Conservation (phyloP, 1,140 invertebrate genomes). For the Drosophila dunni region DNA sequence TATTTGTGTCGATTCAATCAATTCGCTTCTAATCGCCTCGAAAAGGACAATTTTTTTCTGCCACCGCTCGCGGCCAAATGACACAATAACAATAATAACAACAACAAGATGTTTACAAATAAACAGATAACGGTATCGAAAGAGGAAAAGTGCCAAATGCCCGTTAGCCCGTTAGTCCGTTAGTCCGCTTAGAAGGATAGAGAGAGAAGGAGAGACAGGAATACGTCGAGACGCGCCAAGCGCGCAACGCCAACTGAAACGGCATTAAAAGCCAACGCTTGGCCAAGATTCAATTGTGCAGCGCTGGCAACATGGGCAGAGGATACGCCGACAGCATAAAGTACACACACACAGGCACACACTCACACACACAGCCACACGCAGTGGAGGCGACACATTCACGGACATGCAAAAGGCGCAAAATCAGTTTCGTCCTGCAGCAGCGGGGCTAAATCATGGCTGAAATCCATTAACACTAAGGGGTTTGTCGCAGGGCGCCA, state of each 20-base stretch:
- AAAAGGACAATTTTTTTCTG: slow-evolving; percentile 28
- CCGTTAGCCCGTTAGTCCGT: slow-evolving; percentile 24
- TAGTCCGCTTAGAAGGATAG: slow-evolving; percentile 8
- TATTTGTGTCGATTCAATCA: slow-evolving; percentile 8
- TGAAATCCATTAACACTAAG: slow-evolving; percentile 70
- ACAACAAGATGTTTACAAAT: slow-evolving; percentile 31
- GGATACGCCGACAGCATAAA: slow-evolving; percentile 64
- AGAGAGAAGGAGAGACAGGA: slow-evolving; percentile 28
- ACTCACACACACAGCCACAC: slow-evolving; percentile 26
- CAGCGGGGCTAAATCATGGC: slow-evolving; percentile 47
- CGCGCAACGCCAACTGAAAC: slow-evolving; percentile 83
- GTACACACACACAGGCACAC: slow-evolving; percentile 26
- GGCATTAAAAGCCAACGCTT: slow-evolving; percentile 64
- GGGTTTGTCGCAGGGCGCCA: background rate
- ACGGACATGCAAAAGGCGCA: slow-evolving; percentile 77
- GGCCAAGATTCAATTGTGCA: slow-evolving; percentile 74
- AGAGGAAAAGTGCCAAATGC: slow-evolving; percentile 21
- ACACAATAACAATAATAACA: slow-evolving; percentile 33
- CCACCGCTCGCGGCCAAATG: slow-evolving; percentile 36
- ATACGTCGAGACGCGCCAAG: slow-evolving; percentile 82
- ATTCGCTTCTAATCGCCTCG: slow-evolving; percentile 30
- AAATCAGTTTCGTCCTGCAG: slow-evolving; percentile 69
- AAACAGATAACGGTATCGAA: slow-evolving; percentile 38
- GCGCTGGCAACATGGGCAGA: slow-evolving; percentile 43
- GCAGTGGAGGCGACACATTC: slow-evolving; percentile 43